Percentiles rank a stretch among this genome's conserved stretches.
phyloP scores from a whole-genome alignment of 1,140 invertebrate species.

The Streblospio benedicti region DNA sequence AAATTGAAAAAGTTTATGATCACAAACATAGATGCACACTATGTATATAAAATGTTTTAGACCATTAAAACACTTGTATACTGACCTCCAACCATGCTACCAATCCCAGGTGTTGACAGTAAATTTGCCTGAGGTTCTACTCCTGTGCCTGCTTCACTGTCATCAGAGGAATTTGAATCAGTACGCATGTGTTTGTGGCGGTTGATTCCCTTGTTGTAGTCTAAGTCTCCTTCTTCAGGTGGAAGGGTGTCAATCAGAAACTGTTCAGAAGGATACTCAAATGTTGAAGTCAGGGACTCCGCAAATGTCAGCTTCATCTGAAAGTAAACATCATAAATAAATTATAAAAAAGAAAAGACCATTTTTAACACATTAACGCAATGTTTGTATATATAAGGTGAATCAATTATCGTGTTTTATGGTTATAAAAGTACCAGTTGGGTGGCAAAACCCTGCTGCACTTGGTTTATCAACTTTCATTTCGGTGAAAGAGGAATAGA shows the following conservation, averaged over 20 bases:
- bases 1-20: too few species aligned
- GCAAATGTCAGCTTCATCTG: constrained; percentile 5
- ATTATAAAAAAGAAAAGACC: background rate
- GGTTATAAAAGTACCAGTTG: background rate
- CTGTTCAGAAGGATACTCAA: constrained; percentile 5
- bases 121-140: too few species aligned
- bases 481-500: background rate
- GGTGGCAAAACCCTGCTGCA: background rate
- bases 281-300: background rate
- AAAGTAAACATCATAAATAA: background rate
- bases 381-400: background rate
- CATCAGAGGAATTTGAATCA: too few species aligned
- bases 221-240: background rate
- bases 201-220: too few species aligned
- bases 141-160: too few species aligned
- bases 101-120: too few species aligned
- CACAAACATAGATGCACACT: too few species aligned
- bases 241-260: background rate
- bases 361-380: background rate
- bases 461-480: background rate
- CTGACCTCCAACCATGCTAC: too few species aligned
- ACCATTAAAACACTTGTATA: too few species aligned
- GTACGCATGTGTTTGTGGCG: too few species aligned
- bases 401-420: background rate
- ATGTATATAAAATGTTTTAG: too few species aligned